phyloP scores from a whole-genome alignment of 2,113 vertebrate species.

The Labrus mixtus region DNA sequence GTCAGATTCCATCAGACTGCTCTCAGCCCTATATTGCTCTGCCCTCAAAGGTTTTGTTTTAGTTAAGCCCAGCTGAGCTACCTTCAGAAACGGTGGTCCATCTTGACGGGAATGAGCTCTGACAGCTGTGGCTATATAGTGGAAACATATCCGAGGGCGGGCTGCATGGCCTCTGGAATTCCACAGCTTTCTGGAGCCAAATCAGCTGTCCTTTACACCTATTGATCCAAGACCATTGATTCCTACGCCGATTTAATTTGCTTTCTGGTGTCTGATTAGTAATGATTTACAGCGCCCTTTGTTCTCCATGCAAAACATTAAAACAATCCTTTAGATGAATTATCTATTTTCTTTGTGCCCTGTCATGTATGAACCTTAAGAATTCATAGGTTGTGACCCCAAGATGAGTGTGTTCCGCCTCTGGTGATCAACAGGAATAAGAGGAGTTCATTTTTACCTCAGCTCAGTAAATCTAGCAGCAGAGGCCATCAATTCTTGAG shows the following conservation, averaged over 20 bases:
- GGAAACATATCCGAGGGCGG: slow-evolving; percentile 74
- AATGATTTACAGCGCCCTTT: slow-evolving; percentile 79
- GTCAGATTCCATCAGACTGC: slow-evolving; percentile 69
- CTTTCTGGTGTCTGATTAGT: slow-evolving; percentile 75
- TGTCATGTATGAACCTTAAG: slow-evolving; percentile 59
- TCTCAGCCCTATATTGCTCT: slow-evolving; percentile 56
- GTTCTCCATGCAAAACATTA: slow-evolving; percentile 51
- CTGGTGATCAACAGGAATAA: slow-evolving; percentile 57
- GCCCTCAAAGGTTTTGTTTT: slow-evolving; percentile 73
- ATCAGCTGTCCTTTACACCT: slow-evolving; percentile 77
- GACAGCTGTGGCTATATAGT: slow-evolving; percentile 77
- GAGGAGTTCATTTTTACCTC: slow-evolving; percentile 74
- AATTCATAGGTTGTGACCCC: slow-evolving; percentile 58
- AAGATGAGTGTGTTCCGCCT: slow-evolving; percentile 36
- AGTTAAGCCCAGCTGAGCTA: slow-evolving; percentile 67
- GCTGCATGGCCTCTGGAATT: slow-evolving; percentile 72
- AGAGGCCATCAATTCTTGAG: slow-evolving; percentile 67
- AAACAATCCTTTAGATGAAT: slow-evolving; percentile 58
- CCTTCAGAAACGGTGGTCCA: slow-evolving; percentile 62
- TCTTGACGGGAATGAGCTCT: slow-evolving; percentile 73
- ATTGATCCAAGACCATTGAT: slow-evolving; percentile 80
- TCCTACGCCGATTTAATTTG: slow-evolving; percentile 70
- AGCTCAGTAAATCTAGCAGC: slow-evolving; percentile 61
- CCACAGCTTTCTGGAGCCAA: slow-evolving; percentile 71
- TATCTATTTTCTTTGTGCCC: slow-evolving; percentile 39